A percentile compares a stretch with the other conserved stretches of the same genome.
phyloP scores from a whole-genome alignment of 2,888 invertebrate genomes.

The Zootermopsis nevadensis region DNA sequence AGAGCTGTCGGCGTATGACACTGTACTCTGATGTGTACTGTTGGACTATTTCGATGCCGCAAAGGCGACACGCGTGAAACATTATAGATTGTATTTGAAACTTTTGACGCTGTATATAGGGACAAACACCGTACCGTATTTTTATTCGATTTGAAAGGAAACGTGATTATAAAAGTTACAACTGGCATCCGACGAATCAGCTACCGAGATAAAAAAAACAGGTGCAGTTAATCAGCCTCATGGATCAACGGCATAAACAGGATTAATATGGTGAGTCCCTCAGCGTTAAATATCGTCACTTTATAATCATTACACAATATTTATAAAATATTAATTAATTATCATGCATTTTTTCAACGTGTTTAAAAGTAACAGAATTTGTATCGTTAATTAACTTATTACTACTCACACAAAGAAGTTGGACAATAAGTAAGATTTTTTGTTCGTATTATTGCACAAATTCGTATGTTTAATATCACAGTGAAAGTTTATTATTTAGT shows the following conservation, averaged over 20 bases:
- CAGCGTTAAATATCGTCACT: too few species aligned
- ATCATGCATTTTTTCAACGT: too few species aligned
- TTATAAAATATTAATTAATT: too few species aligned
- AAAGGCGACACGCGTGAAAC: slow-evolving; percentile 1
- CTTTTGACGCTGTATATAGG: neutral
- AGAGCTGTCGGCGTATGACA: too few species aligned
- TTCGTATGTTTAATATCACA: too few species aligned
- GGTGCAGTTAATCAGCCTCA: neutral
- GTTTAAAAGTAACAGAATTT: too few species aligned
- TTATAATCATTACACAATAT: too few species aligned
- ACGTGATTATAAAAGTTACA: neutral
- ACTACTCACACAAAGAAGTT: too few species aligned
- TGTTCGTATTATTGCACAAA: too few species aligned
- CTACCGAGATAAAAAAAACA: neutral
- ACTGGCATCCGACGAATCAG: neutral
- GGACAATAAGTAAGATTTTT: too few species aligned
- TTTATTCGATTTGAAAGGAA: neutral
- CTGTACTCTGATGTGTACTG: neutral
- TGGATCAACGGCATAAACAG: neutral
- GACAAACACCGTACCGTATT: neutral
- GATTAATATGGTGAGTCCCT: neutral
- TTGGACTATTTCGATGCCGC: neutral
- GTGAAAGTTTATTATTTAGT: too few species aligned
- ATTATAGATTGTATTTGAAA: neutral
- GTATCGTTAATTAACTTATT: too few species aligned